Evolutionary conservation across 2,797 vertebrate species (phyloP).

Genomic region (Sus cebifrons): DNA sequence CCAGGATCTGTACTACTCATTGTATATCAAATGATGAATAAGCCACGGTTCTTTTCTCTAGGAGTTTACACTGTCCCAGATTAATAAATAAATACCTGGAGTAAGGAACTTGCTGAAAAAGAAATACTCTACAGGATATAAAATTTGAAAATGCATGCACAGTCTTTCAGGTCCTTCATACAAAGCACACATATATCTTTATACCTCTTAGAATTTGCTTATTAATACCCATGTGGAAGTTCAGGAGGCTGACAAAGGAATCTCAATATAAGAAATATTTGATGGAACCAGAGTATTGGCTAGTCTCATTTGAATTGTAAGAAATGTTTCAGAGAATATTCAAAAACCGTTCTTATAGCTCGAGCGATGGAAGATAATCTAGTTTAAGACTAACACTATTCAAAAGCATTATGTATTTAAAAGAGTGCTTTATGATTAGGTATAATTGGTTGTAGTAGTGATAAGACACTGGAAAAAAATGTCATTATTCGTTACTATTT

Average conservation of each 20-base stretch:
- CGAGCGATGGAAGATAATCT: neutral
- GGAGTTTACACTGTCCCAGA: neutral
- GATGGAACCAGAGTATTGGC: neutral
- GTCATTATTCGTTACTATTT: neutral
- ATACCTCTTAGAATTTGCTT: neutral
- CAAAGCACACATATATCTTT: neutral
- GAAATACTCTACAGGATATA: neutral
- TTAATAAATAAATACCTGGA: neutral
- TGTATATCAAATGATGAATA: neutral
- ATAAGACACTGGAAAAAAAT: neutral
- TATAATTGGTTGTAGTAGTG: neutral
- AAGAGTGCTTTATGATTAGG: conserved; percentile 1
- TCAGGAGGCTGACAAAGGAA: neutral
- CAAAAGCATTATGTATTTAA: neutral
- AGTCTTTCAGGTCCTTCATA: neutral
- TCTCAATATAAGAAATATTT: neutral
- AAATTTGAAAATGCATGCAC: neutral
- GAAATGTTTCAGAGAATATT: neutral
- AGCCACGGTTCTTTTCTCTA: neutral
- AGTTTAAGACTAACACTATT: conserved; percentile 13
- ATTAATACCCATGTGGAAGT: neutral
- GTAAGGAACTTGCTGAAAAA: neutral
- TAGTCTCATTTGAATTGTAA: neutral
- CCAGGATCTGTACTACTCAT: neutral
- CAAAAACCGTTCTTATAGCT: neutral